Base-by-base conservation (phyloP, 1,140 invertebrate genomes). In the Hypsibius dujardini region DNA sequence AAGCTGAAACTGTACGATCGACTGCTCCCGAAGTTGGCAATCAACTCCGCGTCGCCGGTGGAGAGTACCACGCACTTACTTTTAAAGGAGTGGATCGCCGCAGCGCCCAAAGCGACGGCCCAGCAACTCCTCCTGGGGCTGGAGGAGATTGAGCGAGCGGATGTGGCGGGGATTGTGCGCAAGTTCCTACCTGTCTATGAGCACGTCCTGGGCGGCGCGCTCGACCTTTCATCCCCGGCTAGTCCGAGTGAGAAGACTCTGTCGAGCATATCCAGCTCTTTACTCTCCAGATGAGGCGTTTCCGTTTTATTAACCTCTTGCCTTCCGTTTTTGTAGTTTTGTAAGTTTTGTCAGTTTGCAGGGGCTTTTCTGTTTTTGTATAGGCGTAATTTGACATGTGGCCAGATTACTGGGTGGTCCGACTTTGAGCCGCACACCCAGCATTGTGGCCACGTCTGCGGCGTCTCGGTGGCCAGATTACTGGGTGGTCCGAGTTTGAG, bases 1-100 rank as follows among this genome's bases (percentile, higher is more conserved):
- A 82, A 85, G 72, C 78, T 90, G 46, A 88, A 87, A 45, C 79
- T 87, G 70, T 77, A 81, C 46, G 82, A 85, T 67, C 78, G 80
- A 69, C 73, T 86, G 15, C 7, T 56, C 7, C 84, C 84, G 12
- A 76, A 78, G 42, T 72, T 84, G 14, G 84, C 85, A 73, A 75
- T 7, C n/a, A 56, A n/a, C 50, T 56, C 50, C n/a, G n/a, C n/a
- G 50, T n/a, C 50, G 50, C n/a, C 50, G 50, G n/a, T 56, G 50
- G 50, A 56, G n/a, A 56, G 50, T n/a, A 56, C n/a, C 7, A 56
- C 50, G 50, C 7, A n/a, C 50, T 56, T 56, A n/a, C n/a, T 56
- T 7, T n/a, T 56, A n/a, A 56, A 56, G n/a, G 50, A 56, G 50
- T 56, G 50, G 50, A 56, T n/a, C 7, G 50, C 7, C 50, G 7